These are phyloP conservation scores for Fistularia tabacaria DNA, from an alignment of 2,797 vertebrate species.

Conservation along the genomic window DNA sequence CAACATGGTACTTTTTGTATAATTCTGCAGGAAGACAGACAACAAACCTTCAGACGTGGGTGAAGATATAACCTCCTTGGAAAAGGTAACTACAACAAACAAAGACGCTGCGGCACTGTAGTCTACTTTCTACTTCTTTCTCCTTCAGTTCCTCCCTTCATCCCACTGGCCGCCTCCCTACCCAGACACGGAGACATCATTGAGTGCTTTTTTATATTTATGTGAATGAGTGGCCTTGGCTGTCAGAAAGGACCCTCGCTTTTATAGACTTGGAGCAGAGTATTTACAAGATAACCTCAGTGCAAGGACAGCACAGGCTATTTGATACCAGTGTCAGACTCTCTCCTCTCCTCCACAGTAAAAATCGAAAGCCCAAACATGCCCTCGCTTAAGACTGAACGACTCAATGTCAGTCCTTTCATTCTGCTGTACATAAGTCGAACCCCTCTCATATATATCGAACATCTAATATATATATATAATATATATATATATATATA, in stretches of 20 bases:
- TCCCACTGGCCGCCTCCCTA: slow-evolving; percentile 34
- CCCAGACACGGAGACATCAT: slow-evolving; percentile 50
- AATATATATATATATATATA: too few species aligned
- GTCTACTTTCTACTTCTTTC: slow-evolving; percentile 11
- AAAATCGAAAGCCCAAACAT: slow-evolving; percentile 53
- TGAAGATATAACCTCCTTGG: not conserved
- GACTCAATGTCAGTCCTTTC: slow-evolving; percentile 55
- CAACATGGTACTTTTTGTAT: not conserved
- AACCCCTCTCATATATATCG: slow-evolving; percentile 4
- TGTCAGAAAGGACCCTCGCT: slow-evolving; percentile 65
- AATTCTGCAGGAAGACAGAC: not conserved
- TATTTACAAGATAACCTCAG: slow-evolving; percentile 75
- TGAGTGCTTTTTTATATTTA: slow-evolving; percentile 72
- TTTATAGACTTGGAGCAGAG: slow-evolving; percentile 72
- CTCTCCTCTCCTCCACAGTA: slow-evolving; percentile 50
- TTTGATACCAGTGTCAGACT: slow-evolving; percentile 68
- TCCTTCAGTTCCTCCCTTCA: slow-evolving; percentile 26
- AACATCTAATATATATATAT: too few species aligned
- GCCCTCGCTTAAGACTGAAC: slow-evolving; percentile 38
- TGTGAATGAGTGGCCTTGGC: slow-evolving; percentile 69
- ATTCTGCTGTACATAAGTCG: slow-evolving; percentile 26
- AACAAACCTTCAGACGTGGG: not conserved
- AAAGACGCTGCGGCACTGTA: slow-evolving; percentile 11
- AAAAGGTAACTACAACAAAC: slow-evolving; percentile 16
- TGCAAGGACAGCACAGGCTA: slow-evolving; percentile 62